phyloP scores from a whole-genome alignment of 2,797 vertebrate genomes.

The Babyrousa celebensis region DNA sequence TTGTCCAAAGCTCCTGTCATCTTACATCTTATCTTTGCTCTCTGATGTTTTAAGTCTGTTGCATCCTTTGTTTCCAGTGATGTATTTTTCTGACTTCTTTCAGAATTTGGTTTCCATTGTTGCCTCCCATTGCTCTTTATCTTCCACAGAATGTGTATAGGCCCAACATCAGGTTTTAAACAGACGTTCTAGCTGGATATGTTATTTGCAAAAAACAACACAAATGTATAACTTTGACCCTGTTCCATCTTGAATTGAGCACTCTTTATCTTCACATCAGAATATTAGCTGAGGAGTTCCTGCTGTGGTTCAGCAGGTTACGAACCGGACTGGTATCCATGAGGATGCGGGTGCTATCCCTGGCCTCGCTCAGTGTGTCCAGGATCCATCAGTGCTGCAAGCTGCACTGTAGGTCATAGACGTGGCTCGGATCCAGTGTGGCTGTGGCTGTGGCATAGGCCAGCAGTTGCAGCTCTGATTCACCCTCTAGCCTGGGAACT shows the following conservation, averaged over 20 bases:
- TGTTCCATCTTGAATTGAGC: not conserved
- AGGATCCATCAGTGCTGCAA: too few relatives aligned
- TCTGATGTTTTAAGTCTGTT: not conserved
- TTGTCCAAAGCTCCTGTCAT: not conserved
- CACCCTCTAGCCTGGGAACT: too few relatives aligned
- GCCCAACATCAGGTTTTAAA: constrained; percentile 27
- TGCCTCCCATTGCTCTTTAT: constrained; percentile 7
- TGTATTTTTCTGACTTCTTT: constrained; percentile 46
- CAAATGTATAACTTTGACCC: not conserved
- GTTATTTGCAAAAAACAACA: not conserved
- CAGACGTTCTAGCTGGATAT: not conserved
- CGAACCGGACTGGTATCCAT: too few relatives aligned
- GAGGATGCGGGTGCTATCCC: too few relatives aligned
- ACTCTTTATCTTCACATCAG: not conserved
- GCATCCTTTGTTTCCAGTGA: not conserved
- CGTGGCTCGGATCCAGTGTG: too few relatives aligned
- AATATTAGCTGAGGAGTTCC: not conserved
- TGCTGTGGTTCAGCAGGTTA: too few relatives aligned
- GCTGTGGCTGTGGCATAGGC: too few relatives aligned
- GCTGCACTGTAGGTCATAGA: too few relatives aligned
- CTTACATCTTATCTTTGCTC: not conserved
- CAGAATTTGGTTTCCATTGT: constrained; percentile 42
- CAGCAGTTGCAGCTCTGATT: too few relatives aligned
- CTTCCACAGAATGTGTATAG: not conserved
- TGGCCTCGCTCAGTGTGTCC: too few relatives aligned